Evolutionary conservation across 2,113 vertebrate genomes (phyloP).

Genomic region (Panurus biarmicus): DNA sequence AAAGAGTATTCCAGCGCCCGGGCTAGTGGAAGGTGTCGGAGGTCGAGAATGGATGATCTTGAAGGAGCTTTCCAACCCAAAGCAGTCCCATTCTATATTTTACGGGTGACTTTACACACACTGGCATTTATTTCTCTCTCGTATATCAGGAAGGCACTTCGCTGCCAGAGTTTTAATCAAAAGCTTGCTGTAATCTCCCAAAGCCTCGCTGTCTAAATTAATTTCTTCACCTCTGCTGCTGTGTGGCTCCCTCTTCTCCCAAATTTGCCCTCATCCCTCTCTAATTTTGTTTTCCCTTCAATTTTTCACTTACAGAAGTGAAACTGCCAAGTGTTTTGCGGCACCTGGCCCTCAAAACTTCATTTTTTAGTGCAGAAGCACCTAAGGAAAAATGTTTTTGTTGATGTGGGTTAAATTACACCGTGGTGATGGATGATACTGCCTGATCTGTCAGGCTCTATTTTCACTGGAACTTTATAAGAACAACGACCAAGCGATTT

Average conservation of each 20-base stretch:
- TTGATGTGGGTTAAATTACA: background rate
- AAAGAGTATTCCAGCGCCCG: background rate
- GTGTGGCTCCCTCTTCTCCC: background rate
- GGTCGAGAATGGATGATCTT: background rate
- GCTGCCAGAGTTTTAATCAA: background rate
- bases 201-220: background rate
- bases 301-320: background rate
- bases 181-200: background rate
- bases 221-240: background rate
- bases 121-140: background rate
- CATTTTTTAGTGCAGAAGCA: background rate
- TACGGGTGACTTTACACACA: background rate
- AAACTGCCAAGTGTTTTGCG: background rate
- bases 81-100: background rate
- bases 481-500: background rate
- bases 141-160: accelerated
- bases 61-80: background rate
- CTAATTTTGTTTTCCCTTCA: background rate
- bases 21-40: background rate
- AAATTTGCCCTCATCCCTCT: background rate
- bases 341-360: background rate
- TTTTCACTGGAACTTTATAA: background rate
- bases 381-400: background rate
- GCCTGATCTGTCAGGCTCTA: no score
- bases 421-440: accelerated